phyloP scores from a whole-genome alignment of 2,113 vertebrate species.

The Microcebus murinus region DNA sequence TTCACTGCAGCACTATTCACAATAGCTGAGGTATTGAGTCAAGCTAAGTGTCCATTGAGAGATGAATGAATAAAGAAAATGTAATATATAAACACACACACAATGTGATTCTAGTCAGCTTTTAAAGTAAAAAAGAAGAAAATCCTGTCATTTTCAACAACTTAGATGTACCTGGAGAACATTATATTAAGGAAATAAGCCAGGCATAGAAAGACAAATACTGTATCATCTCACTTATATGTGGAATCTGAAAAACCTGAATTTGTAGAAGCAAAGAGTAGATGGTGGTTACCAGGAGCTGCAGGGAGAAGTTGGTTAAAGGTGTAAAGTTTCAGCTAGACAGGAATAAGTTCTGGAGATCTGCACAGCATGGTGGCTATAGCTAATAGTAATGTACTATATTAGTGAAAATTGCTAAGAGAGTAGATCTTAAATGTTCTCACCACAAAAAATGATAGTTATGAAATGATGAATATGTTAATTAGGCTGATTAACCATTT shows the following conservation, averaged over 20 bases:
- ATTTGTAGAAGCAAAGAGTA: neutral
- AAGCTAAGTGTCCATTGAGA: neutral
- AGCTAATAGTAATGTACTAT: neutral
- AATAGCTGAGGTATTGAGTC: neutral
- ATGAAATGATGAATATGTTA: neutral
- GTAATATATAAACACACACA: neutral
- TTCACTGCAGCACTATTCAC: neutral
- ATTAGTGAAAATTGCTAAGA: neutral
- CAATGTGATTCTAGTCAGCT: neutral
- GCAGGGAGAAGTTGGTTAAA: neutral
- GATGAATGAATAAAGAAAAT: neutral
- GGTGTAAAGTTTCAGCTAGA: neutral
- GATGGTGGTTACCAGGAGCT: neutral
- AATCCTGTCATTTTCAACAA: neutral
- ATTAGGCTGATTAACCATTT: neutral
- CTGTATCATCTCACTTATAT: neutral
- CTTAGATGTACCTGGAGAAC: neutral
- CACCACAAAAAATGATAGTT: neutral
- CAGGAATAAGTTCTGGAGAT: neutral
- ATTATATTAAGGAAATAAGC: neutral
- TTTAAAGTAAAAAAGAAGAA: neutral
- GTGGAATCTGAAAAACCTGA: neutral
- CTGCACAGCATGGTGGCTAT: neutral
- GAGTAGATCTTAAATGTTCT: neutral
- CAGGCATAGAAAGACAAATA: neutral